Conservation (phyloP, 2,797 vertebrate genomes). For the Toxotes lorentzi region DNA sequence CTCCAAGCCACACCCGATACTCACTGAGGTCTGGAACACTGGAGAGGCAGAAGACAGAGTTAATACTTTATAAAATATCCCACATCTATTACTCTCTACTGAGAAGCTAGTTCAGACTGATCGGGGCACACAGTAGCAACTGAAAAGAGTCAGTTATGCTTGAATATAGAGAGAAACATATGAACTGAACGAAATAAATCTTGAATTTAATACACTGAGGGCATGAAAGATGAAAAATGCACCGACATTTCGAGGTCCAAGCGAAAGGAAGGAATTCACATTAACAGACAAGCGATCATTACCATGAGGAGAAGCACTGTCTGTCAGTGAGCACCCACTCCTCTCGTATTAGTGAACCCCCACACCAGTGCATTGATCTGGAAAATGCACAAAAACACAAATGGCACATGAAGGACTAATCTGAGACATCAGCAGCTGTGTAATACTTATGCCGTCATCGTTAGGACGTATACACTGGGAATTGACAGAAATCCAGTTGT, state of each 20-base stretch:
- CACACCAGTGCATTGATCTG: slow-evolving; percentile 95
- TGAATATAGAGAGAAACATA: neutral
- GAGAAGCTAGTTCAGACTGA: slow-evolving; percentile 11
- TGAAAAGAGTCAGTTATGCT: neutral
- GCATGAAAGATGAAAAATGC: neutral
- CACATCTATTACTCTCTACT: slow-evolving; percentile 17
- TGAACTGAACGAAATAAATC: neutral
- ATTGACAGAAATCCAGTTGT: neutral
- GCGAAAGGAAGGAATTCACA: neutral
- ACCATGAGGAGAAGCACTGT: no score
- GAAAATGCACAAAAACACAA: slow-evolving; percentile 38
- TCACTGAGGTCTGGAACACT: slow-evolving; percentile 94
- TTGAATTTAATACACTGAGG: neutral
- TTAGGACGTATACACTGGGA: neutral
- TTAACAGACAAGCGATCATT: neutral
- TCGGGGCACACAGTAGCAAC: slow-evolving; percentile 1
- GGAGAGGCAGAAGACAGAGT: slow-evolving; percentile 42
- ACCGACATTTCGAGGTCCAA: slow-evolving; percentile 9
- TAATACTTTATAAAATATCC: slow-evolving; percentile 14
- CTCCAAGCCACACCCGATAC: slow-evolving; percentile 94
- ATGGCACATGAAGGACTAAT: slow-evolving; percentile 18
- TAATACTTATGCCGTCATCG: neutral
- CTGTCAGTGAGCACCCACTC: slow-evolving; percentile 87
- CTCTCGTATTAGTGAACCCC: slow-evolving; percentile 95
- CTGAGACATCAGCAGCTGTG: neutral